These are phyloP conservation scores for Plemyria rubiginata DNA, from an alignment of 2,888 invertebrate genomes.

Conservation along the genomic window DNA sequence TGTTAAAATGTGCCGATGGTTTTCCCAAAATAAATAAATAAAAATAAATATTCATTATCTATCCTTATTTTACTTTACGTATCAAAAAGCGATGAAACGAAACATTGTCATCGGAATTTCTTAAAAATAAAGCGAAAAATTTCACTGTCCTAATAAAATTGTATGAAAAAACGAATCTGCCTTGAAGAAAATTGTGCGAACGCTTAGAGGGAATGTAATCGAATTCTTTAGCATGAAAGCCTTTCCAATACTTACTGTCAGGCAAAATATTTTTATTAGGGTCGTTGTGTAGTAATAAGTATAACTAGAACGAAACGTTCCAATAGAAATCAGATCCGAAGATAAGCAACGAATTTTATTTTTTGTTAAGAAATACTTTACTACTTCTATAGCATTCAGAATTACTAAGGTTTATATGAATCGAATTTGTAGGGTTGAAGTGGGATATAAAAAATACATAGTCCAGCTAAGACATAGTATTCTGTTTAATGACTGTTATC, in stretches of 20 bases:
- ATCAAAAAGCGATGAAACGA: neutral
- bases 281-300: slow-evolving; percentile 45
- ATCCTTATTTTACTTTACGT: no score
- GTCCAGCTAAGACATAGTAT: no score
- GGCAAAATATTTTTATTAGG: slow-evolving; percentile 62
- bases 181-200: slow-evolving; percentile 50
- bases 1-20: no score
- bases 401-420: no score
- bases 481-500: no score
- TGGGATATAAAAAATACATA: no score
- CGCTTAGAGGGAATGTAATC: slow-evolving; percentile 54
- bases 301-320: slow-evolving; percentile 52
- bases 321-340: slow-evolving; percentile 17
- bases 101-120: slow-evolving; percentile 28
- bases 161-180: slow-evolving; percentile 47
- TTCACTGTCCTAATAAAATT: slow-evolving; percentile 48
- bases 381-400: no score
- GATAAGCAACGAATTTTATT: neutral
- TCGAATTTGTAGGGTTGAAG: no score
- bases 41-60: no score
- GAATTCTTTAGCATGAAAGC: slow-evolving; percentile 55
- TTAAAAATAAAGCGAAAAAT: slow-evolving; percentile 34
- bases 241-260: slow-evolving; percentile 56
- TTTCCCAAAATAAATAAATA: no score
- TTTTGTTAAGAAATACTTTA: neutral